Base-by-base conservation (phyloP, 2,113 vertebrate species). In the Plecturocebus donacophilus region DNA sequence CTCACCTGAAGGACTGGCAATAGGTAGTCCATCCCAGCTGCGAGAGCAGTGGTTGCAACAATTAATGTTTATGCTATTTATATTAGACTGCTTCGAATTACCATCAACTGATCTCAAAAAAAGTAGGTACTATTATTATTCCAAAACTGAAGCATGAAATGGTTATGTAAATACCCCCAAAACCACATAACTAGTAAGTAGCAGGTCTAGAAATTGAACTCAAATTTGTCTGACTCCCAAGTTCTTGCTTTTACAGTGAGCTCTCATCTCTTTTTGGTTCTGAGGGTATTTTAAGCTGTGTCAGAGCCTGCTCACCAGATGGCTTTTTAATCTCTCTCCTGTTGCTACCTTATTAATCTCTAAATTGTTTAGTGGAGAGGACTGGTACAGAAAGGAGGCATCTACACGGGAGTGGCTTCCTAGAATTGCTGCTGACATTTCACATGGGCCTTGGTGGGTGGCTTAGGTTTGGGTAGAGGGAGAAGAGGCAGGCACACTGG, bases 271-370 rank as follows among this genome's bases (percentile, higher is more conserved):
- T 91, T 85, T 64, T 80, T 92, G 84, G 77, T 94, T 93, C 66
- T 91, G 92, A 12, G 91, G 95, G 68, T 98, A 94, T 97, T 97
- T 97, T 97, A 95, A 95, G 94, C 96, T 92, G 70, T 52, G 75
- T 95, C 82, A 93, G 87, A 84, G 75, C 76, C 64, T 92, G 94
- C 92, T 96, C n/a, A 38, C 95, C 97, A 97, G 97, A 97, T 97
- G 97, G 94, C 87, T 96, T 95, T 97, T 96, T 97, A 96, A 96
- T 96, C 92, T 96, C 90, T 96, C 87, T 97, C 96, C 84, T 90
- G 85, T 94, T 97, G 97, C 92, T 97, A 86, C 92, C 92, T 97
- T 96, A 97, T 97, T 96, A 92, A 97, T 98, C 95, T 96, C 96
- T 73, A 92, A 96, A 97, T 97, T 96, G 94, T 95, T 95, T 88